Evolutionary conservation across 2,797 vertebrate species (phyloP).

Genomic region (Platalea minor): DNA sequence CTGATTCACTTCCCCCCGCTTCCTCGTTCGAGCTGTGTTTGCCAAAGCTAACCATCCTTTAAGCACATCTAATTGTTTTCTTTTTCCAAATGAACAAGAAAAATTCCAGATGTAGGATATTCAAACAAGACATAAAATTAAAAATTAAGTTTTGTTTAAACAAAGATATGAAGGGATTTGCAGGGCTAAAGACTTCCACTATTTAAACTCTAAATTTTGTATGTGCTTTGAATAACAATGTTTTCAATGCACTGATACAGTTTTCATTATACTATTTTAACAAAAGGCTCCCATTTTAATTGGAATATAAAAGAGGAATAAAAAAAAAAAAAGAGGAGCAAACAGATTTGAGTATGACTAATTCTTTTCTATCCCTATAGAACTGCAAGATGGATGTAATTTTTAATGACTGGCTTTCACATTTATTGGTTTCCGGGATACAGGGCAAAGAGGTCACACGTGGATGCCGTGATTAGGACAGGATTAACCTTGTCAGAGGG

Average conservation of each 20-base stretch:
- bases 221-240: background rate
- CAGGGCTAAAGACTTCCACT: background rate
- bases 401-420: background rate
- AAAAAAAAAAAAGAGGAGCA: background rate
- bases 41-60: background rate
- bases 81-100: background rate
- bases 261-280: background rate
- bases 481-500: slow-evolving; percentile 19
- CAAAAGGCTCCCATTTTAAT: background rate
- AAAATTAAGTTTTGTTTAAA: slow-evolving; percentile 2
- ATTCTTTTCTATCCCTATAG: background rate
- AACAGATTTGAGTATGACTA: background rate
- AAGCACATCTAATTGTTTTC: background rate
- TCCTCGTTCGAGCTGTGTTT: background rate
- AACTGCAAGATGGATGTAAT: background rate
- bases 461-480: background rate
- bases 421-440: background rate
- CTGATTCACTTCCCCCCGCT: background rate
- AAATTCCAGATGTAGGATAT: background rate
- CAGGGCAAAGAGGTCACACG: background rate
- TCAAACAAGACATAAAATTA: background rate
- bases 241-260: background rate
- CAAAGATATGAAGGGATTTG: background rate
- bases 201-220: background rate
- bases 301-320: background rate